A percentile compares a stretch with the other conserved stretches of the same genome.
These are phyloP conservation scores for Ibidorhyncha struthersii DNA, from an alignment of 2,113 vertebrate species.

Conservation along the genomic window DNA sequence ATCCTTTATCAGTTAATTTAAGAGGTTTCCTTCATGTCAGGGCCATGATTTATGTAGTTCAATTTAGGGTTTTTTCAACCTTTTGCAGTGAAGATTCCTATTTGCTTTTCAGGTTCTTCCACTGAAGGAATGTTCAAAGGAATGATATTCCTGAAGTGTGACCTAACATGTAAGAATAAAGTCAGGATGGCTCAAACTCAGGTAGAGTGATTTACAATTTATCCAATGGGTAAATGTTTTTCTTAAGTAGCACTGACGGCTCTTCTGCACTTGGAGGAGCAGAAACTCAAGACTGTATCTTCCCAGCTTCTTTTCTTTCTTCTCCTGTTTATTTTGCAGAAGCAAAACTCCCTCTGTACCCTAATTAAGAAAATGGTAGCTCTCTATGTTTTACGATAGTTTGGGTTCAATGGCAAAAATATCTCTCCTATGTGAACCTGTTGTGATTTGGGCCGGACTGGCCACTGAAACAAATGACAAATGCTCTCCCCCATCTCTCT, in stretches of 20 bases:
- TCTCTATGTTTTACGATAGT: neutral
- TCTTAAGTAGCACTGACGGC: neutral
- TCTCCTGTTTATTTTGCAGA: neutral
- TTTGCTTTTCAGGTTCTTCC: neutral
- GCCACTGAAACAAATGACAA: no score
- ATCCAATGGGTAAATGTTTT: neutral
- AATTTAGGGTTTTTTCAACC: neutral
- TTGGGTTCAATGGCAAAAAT: neutral
- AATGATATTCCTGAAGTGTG: neutral
- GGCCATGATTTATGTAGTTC: neutral
- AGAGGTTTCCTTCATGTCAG: neutral
- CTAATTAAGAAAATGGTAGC: neutral
- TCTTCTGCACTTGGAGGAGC: neutral
- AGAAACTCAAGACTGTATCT: neutral
- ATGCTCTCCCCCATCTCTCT: no score
- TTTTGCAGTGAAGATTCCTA: neutral
- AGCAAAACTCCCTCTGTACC: neutral
- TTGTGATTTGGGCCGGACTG: no score
- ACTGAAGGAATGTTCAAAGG: neutral
- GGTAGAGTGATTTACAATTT: neutral
- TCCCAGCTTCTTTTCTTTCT: neutral
- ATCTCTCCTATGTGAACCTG: neutral
- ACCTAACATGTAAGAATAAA: neutral
- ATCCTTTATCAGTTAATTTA: slow-evolving; percentile 10
- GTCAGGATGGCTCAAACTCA: neutral